Percentiles rank a stretch among this genome's conserved stretches.
phyloP scores from a whole-genome alignment of 1,140 invertebrate genomes.

The Tetranychus urticae region DNA sequence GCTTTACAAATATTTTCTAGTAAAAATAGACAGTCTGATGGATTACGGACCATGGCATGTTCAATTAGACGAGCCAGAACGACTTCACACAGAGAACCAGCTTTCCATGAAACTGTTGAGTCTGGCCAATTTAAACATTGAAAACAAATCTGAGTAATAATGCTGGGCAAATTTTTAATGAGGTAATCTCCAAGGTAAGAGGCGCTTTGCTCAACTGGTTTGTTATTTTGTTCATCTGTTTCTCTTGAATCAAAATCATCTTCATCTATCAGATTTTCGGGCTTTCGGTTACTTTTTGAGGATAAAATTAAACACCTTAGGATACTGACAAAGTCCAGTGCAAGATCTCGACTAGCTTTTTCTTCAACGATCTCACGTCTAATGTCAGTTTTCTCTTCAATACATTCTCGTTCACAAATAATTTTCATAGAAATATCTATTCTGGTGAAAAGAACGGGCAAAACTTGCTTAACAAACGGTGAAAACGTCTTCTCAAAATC shows the following conservation, averaged over 20 bases:
- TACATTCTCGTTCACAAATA: neutral
- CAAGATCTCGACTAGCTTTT: neutral
- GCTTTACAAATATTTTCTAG: neutral
- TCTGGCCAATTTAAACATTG: constrained; percentile 2
- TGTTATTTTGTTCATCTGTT: neutral
- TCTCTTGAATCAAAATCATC: neutral
- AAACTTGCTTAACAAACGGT: neutral
- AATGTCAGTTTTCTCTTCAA: neutral
- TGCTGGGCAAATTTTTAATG: neutral
- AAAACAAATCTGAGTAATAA: neutral
- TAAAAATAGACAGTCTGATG: neutral
- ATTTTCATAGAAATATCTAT: neutral
- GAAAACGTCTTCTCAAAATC: neutral
- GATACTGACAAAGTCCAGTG: neutral
- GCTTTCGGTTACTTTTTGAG: neutral
- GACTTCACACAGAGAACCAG: neutral
- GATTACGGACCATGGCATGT: neutral
- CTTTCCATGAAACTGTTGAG: neutral
- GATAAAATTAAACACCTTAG: neutral
- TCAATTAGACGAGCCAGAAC: neutral
- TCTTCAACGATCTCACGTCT: constrained; percentile 1
- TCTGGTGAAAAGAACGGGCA: neutral
- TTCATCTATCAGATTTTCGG: neutral
- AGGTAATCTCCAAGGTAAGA: neutral
- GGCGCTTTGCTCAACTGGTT: neutral